Percentiles rank a stretch among this genome's conserved stretches.
These are phyloP conservation scores for Indicator indicator DNA, from an alignment of 2,113 vertebrate genomes.

Conservation along the genomic window DNA sequence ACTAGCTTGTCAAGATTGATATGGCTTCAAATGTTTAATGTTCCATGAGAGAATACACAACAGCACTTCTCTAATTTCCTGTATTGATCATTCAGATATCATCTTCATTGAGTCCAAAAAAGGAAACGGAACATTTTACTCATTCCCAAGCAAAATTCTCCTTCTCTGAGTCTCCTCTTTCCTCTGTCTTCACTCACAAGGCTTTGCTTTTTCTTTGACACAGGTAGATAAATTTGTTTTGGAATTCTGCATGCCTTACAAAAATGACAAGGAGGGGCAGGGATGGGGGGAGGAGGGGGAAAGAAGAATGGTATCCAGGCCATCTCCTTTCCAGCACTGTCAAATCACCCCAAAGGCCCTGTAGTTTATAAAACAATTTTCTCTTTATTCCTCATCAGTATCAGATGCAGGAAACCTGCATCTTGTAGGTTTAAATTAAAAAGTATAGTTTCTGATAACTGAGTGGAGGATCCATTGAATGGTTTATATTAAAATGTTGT, in stretches of 20 bases:
- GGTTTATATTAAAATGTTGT: slow-evolving; percentile 41
- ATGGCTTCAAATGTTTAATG: neutral
- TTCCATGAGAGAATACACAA: neutral
- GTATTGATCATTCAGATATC: neutral
- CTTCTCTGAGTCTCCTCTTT: neutral
- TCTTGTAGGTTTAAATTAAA: slow-evolving; percentile 39
- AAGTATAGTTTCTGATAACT: neutral
- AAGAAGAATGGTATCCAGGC: neutral
- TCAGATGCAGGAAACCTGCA: slow-evolving; percentile 40
- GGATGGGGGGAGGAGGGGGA: neutral
- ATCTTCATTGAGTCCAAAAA: neutral
- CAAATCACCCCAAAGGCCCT: neutral
- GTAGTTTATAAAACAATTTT: slow-evolving; percentile 35
- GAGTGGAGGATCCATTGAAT: slow-evolving; percentile 16
- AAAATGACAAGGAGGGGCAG: neutral
- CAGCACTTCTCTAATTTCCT: neutral
- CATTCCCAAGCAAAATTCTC: neutral
- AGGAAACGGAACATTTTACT: neutral
- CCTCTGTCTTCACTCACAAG: neutral
- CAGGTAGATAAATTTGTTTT: neutral
- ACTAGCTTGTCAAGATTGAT: neutral
- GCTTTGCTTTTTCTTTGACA: neutral
- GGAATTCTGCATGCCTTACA: neutral
- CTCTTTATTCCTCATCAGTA: neutral
- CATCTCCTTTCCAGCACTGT: neutral